Percentiles rank a stretch among this genome's conserved stretches.
Evolutionary conservation across 2,797 vertebrate genomes (phyloP).

Genomic region (Crax fasciolata): DNA sequence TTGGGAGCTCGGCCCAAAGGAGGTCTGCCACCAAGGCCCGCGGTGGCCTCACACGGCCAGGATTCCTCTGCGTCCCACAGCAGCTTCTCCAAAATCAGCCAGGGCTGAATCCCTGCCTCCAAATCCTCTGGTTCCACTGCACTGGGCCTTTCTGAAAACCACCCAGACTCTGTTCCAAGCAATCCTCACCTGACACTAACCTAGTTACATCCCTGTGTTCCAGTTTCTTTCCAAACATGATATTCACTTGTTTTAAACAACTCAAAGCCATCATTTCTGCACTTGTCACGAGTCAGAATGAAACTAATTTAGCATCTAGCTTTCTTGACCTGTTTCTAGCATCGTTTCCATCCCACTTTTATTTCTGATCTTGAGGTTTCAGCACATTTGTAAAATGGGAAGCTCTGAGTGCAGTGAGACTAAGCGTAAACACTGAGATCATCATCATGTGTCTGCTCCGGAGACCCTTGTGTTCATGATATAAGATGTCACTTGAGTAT

Average conservation of each 20-base stretch:
- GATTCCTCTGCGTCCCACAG: fast-evolving
- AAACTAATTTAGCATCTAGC: conserved; percentile 1
- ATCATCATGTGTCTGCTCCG: background rate
- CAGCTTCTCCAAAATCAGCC: background rate
- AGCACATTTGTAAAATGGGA: background rate
- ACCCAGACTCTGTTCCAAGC: background rate
- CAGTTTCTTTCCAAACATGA: conserved; percentile 1
- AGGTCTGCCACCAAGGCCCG: background rate
- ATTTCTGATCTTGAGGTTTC: background rate
- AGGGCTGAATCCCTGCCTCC: background rate
- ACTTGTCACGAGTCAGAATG: background rate
- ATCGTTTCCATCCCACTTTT: background rate
- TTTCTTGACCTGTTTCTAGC: background rate
- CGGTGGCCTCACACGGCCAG: background rate
- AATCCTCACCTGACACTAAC: background rate
- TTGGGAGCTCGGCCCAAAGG: background rate
- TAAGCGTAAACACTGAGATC: background rate
- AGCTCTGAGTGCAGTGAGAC: too few species aligned
- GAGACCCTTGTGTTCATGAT: background rate
- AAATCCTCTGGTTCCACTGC: background rate
- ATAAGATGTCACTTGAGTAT: background rate
- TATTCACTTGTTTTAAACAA: background rate
- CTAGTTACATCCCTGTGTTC: background rate
- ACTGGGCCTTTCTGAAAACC: background rate
- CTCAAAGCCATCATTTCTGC: background rate